Evolutionary conservation across 1,140 invertebrate species (phyloP).

Genomic region (Lasioglossum albipes): DNA sequence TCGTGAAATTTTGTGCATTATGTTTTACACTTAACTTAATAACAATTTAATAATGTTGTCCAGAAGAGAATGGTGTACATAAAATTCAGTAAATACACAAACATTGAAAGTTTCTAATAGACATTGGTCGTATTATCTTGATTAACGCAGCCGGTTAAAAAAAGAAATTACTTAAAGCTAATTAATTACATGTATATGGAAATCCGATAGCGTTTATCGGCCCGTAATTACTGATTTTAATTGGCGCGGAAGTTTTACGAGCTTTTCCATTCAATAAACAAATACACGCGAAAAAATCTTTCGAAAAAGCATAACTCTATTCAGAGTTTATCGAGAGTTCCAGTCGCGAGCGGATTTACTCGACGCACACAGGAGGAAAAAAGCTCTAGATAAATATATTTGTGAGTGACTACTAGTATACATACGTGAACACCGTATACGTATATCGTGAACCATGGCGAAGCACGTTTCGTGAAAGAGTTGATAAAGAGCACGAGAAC

Average conservation of each 20-base stretch:
- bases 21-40: no score
- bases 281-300: background rate
- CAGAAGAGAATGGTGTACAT: no score
- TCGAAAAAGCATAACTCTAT: background rate
- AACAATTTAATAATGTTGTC: no score
- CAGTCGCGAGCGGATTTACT: slow-evolving; percentile 26
- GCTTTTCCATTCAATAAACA: background rate
- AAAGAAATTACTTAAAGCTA: no score
- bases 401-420: slow-evolving; percentile 48
- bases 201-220: no score
- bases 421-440: no score
- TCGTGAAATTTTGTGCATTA: no score
- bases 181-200: no score
- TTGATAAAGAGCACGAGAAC: slow-evolving; percentile 63
- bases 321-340: slow-evolving; percentile 33
- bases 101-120: no score
- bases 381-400: slow-evolving; percentile 55
- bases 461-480: slow-evolving; percentile 50
- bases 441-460: slow-evolving; percentile 34
- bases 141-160: no score
- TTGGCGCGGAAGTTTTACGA: background rate
- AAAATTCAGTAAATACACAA: no score
- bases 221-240: background rate
- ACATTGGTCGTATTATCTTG: no score
- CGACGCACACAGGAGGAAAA: slow-evolving; percentile 32